Conservation (phyloP, 2,113 vertebrate species). For the Chascanopsetta lugubris region DNA sequence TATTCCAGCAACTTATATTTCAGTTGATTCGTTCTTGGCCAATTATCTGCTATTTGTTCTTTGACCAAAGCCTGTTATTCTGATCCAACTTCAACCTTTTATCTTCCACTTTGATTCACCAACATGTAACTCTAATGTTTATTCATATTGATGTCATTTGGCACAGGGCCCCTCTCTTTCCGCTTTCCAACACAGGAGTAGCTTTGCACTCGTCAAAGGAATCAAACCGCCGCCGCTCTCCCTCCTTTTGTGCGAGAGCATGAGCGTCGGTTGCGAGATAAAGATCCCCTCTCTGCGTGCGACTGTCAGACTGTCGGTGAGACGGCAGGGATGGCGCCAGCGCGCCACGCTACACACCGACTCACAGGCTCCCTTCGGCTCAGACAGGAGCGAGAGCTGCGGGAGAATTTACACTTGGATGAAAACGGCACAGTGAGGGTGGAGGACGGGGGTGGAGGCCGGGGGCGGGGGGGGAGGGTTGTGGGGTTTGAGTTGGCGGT, state of each 20-base stretch:
- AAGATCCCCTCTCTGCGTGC: slow-evolving; percentile 30
- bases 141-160: not conserved
- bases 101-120: not conserved
- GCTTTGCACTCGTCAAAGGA: not conserved
- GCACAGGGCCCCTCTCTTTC: not conserved
- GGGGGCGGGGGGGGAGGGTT: not conserved
- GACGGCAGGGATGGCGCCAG: slow-evolving; percentile 56
- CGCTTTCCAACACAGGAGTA: not conserved
- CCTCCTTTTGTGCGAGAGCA: not conserved
- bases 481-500: too few relatives aligned
- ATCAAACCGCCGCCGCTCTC: not conserved
- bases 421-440: slow-evolving; percentile 43
- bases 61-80: too few relatives aligned
- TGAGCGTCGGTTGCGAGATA: slow-evolving; percentile 6
- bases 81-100: not conserved
- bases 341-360: slow-evolving; percentile 59
- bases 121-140: not conserved
- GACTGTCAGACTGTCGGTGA: slow-evolving; percentile 25
- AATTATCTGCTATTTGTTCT: too few relatives aligned
- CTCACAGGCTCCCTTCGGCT: slow-evolving; percentile 66
- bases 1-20: not conserved
- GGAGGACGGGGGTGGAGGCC: not conserved
- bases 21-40: too few relatives aligned
- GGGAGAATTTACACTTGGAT: slow-evolving; percentile 54
- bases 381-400: slow-evolving; percentile 60